Evolutionary conservation across 1,140 invertebrate genomes (phyloP), one percentile per base, ranked within the genome.

Genomic region (Brachionus paranguensis): DNA sequence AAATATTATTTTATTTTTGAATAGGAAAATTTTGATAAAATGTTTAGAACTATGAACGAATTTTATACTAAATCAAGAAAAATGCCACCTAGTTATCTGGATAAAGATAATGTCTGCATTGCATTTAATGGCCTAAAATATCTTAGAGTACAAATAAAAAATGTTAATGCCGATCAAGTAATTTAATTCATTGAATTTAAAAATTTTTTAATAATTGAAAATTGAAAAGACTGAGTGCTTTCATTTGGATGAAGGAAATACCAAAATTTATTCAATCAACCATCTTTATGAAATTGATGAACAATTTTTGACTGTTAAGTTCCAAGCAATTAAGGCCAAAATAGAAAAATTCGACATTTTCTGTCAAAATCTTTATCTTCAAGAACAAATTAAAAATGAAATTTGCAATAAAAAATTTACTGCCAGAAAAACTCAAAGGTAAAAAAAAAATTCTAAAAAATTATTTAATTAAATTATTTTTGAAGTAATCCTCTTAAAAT

Each of bases 161-260:
- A 76, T 50, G 12, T 76, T 3, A 7, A 76, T 17, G 14, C 20
- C 3, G 12, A 72, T 17, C 12, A 43, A 17, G 68, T 72, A 72
- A 43, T 17, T 72, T 43, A 12, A 72, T 43, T 20, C 1, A n/a
- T 68, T 68, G 1, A 43, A 43, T 8, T 6, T 14, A 4, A 3
- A 12, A 47, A 12, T 47, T 3, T 47, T 14, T 2, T 7, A 11
- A 47, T 47, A 12, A 47, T 3, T 47, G 11, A 8, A 60, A 60
- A 60, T 60, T 53, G 0, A 24, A 24, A 24, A 72, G 68, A 11
- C 27, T 8, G 72, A 76, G n/a, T 76, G 72, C 43, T 76, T 53
- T 50, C 72, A 76, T 76, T 50, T 76, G 24, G 72, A 76, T 50
- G 72, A 76, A 33, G 72, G 72, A 76, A 76, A 50, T 3, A 76